Base-by-base conservation (phyloP, 1,140 invertebrate genomes). In the Lepidurus apus region DNA sequence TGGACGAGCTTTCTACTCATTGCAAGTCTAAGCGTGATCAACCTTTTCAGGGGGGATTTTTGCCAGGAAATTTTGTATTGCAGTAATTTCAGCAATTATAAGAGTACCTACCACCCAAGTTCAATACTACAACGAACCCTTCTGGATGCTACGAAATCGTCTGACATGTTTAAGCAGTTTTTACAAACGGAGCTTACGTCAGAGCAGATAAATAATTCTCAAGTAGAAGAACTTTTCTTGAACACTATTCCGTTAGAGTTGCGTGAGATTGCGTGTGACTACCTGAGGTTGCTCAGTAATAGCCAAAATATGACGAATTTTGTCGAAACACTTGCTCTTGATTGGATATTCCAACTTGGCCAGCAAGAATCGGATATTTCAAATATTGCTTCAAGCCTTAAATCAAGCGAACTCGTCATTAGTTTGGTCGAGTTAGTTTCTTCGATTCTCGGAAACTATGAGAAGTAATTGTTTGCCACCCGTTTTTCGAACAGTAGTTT, bases 51-150 rank as follows among this genome's bases (percentile, higher is more conserved):
- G n/a, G 53, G 10, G 34, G 34, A 34, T 34, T 34, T 3, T 34
- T 65, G 53, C 53, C 13, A 65, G 5, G 53, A 65, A 17, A n/a
- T n/a, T 65, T n/a, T 34, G 4, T 34, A 34, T 34, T 34, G 34
- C 34, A 34, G 53, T 17, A 21, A n/a, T 65, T 17, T 65, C 53
- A 21, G 8, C 21, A n/a, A 65, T 21, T 65, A 65, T 65, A 65
- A 65, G 53, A 65, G 53, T n/a, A 65, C 21, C 53, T 65, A 65
- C 53, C 53, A 65, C 13, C 53, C 53, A 21, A 65, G 53, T 65
- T 65, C 53, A 65, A 65, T 65, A 65, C 7, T 65, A 21, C 53
- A 65, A 65, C 53, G 53, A 13, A 65, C 17, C 1, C 17, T 65
- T 65, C 17, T 7, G 0, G 53, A 65, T 65, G 53, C 53, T n/a